Evolutionary conservation across 2,113 vertebrate genomes (phyloP).

Genomic region (Gorsachius goisagi): DNA sequence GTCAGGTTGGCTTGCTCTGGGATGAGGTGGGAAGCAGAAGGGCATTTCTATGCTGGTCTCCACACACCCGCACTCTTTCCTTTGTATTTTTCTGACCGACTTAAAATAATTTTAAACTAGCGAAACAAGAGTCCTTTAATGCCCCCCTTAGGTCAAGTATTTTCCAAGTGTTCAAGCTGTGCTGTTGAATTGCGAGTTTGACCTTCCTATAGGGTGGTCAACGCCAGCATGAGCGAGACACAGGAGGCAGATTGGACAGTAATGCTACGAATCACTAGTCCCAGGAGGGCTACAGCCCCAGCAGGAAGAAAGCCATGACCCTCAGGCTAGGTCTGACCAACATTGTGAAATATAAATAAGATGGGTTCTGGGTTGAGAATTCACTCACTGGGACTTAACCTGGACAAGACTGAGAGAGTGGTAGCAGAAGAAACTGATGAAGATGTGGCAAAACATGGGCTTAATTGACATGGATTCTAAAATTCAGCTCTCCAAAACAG

Average conservation of each 20-base stretch:
- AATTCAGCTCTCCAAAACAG: not conserved
- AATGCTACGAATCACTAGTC: not conserved
- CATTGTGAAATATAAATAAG: not conserved
- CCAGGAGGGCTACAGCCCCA: not conserved
- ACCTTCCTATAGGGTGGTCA: not conserved
- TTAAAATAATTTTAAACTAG: not conserved
- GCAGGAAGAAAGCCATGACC: not conserved
- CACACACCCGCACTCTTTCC: not conserved
- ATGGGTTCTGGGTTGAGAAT: not conserved
- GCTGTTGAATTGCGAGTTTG: not conserved
- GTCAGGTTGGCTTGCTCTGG: not conserved
- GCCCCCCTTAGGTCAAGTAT: not conserved
- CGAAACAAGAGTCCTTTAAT: not conserved
- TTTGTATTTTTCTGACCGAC: not conserved
- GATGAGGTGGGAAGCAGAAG: not conserved
- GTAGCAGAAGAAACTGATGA: not conserved
- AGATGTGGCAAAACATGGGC: not conserved
- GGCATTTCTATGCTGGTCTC: not conserved
- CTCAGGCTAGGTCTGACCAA: not conserved
- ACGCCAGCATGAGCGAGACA: accelerated
- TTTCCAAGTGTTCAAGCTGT: not conserved
- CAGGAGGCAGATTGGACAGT: not conserved
- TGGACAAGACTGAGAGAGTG: not conserved
- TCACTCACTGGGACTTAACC: not conserved
- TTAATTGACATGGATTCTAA: not conserved